phyloP scores from a whole-genome alignment of 2,888 invertebrate species.

The Phyllotreta striolata region DNA sequence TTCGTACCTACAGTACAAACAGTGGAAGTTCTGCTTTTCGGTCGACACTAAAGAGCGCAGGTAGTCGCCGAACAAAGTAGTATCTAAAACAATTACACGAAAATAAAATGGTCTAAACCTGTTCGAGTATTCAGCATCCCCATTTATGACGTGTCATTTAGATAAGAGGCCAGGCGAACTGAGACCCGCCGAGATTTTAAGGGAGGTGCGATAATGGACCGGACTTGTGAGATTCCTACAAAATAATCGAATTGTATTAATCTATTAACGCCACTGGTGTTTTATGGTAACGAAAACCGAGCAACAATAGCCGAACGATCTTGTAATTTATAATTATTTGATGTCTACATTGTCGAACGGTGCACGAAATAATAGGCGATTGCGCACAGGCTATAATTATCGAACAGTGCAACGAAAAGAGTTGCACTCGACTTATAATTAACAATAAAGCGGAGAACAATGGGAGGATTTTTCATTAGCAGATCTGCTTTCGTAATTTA shows the following conservation, averaged over 20 bases:
- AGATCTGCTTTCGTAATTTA: conserved; percentile 17
- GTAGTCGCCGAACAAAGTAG: conserved; percentile 27
- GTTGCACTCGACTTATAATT: conserved; percentile 25
- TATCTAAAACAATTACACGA: conserved; percentile 30
- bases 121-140: conserved; percentile 22
- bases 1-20: conserved; percentile 5
- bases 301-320: conserved; percentile 5
- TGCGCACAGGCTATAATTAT: conserved; percentile 32
- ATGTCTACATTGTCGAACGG: conserved; percentile 31
- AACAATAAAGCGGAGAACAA: conserved; percentile 28
- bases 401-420: conserved; percentile 25
- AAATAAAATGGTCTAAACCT: conserved; percentile 31
- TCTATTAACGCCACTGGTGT: not conserved
- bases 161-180: conserved; percentile 17
- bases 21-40: conserved; percentile 16
- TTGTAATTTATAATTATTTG: conserved; percentile 33
- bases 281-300: conserved; percentile 8
- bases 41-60: conserved; percentile 24
- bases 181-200: conserved; percentile 13
- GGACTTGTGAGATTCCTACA: not conserved
- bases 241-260: too few species aligned
- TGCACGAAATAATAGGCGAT: conserved; percentile 33
- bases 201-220: conserved; percentile 17
- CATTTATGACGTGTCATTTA: conserved; percentile 26
- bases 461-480: conserved; percentile 24